These are phyloP conservation scores for Piscicola geometra DNA, from an alignment of 2,888 invertebrate species.

Conservation along the genomic window DNA sequence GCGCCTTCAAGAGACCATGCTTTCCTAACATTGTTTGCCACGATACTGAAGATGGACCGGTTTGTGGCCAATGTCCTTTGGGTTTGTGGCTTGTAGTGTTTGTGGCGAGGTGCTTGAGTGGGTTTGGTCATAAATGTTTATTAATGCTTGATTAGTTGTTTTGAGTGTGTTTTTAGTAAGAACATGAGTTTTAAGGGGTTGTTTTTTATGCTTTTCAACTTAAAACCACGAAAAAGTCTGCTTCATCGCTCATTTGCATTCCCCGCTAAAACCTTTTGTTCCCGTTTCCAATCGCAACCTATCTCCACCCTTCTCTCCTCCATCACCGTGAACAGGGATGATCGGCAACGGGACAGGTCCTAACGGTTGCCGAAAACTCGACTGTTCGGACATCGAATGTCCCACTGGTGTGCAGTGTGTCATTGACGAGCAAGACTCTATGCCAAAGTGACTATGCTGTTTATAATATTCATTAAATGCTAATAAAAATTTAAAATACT, in stretches of 20 bases:
- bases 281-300: not conserved
- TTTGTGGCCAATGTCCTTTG: slow-evolving; percentile 69
- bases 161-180: no score
- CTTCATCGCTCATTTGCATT: not conserved
- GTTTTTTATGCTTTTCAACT: no score
- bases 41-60: slow-evolving; percentile 52
- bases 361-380: slow-evolving; percentile 55
- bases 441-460: no score
- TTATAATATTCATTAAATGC: no score
- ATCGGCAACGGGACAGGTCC: slow-evolving; percentile 66
- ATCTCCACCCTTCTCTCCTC: not conserved
- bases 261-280: not conserved
- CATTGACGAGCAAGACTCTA: no score
- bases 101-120: not conserved
- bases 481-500: no score
- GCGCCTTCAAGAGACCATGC: slow-evolving; percentile 62
- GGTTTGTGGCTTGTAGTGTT: slow-evolving; percentile 54
- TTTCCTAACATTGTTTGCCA: slow-evolving; percentile 58
- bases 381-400: slow-evolving; percentile 42
- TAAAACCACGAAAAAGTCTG: not conserved
- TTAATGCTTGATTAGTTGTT: not conserved
- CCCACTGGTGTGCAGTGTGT: slow-evolving; percentile 41
- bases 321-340: slow-evolving; percentile 53
- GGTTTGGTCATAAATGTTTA: not conserved
- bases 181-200: no score